Percentiles rank a stretch among this genome's conserved stretches.
These are phyloP conservation scores for Amphipoea oculea DNA, from an alignment of 2,888 invertebrate species.

Conservation along the genomic window DNA sequence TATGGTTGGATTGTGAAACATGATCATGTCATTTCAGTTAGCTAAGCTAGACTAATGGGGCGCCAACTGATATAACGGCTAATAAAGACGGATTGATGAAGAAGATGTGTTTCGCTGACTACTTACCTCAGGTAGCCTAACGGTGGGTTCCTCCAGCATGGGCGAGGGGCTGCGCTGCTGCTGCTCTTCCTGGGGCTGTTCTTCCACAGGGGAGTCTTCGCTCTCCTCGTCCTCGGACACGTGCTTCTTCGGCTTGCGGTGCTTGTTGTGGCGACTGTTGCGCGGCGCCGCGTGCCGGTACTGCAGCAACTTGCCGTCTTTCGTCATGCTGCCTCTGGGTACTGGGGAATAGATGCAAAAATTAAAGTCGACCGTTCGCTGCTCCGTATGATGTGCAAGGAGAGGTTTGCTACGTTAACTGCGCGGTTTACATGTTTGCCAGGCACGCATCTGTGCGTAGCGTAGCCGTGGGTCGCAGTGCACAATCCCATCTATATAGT, in stretches of 20 bases:
- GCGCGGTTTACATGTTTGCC: neutral
- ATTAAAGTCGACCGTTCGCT: neutral
- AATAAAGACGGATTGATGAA: neutral
- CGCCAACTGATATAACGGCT: neutral
- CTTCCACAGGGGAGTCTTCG: conserved; percentile 75
- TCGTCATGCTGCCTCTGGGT: conserved; percentile 68
- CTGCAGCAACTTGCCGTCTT: conserved; percentile 70
- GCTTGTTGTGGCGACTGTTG: conserved; percentile 65
- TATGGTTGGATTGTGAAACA: neutral
- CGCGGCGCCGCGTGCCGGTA: conserved; percentile 62
- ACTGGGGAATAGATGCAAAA: conserved; percentile 49
- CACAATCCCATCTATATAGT: neutral
- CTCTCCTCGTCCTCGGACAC: conserved; percentile 82
- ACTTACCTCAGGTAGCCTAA: conserved; percentile 91
- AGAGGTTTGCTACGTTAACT: no score
- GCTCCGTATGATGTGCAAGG: neutral
- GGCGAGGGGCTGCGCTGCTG: conserved; percentile 87
- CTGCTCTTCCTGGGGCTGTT: conserved; percentile 70
- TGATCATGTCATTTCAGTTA: no score
- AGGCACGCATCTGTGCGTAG: neutral
- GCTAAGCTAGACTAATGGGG: neutral
- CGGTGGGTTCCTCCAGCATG: conserved; percentile 90
- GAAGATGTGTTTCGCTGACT: neutral
- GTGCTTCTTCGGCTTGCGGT: conserved; percentile 74
- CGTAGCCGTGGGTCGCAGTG: neutral